Conservation (phyloP, 2,113 vertebrate genomes). For the Albula glossodonta region DNA sequence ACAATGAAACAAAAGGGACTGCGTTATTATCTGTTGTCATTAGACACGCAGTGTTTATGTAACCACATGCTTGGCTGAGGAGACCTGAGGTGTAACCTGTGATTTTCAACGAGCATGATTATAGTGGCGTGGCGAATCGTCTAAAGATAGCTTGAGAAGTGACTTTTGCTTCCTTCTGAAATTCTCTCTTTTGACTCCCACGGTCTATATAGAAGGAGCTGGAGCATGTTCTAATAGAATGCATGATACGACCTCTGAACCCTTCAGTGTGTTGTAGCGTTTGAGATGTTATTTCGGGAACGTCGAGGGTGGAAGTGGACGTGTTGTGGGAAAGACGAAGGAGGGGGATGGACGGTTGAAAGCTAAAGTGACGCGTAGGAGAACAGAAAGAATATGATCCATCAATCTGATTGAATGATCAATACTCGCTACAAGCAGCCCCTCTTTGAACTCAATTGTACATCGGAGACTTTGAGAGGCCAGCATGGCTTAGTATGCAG, state of each 20-base stretch:
- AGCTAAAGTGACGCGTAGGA: background rate
- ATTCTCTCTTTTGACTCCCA: background rate
- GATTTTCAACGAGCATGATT: background rate
- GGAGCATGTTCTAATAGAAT: background rate
- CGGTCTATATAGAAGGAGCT: background rate
- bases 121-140: background rate
- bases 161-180: background rate
- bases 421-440: background rate
- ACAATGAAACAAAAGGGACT: background rate
- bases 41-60: background rate
- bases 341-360: background rate
- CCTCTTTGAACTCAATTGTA: background rate
- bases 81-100: background rate
- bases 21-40: background rate
- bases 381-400: background rate
- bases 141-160: background rate
- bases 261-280: background rate
- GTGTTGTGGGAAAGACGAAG: background rate
- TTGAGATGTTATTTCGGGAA: background rate
- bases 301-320: background rate
- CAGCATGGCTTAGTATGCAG: conserved; percentile 13
- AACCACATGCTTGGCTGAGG: background rate
- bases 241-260: background rate
- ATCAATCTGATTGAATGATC: background rate
- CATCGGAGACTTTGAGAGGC: background rate